Percentiles rank a stretch among this genome's conserved stretches.
These are phyloP conservation scores for Aleiodes sp. DNA, from an alignment of 1,140 invertebrate genomes.

Conservation along the genomic window DNA sequence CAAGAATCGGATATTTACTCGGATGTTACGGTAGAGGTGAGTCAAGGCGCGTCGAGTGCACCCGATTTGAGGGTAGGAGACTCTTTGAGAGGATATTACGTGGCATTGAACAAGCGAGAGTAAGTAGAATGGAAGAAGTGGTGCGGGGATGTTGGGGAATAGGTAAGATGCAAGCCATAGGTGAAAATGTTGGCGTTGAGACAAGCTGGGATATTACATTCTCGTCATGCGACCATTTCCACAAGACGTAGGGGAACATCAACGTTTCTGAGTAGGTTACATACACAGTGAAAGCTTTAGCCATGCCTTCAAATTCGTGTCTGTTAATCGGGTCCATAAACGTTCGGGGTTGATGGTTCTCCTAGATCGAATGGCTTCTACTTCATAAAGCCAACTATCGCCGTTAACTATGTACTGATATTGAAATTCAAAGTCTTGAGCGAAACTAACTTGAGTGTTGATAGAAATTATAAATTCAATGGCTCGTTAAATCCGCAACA, in stretches of 20 bases:
- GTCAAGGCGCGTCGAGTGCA: background rate
- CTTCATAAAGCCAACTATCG: background rate
- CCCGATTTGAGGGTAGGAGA: background rate
- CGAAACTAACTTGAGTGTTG: background rate
- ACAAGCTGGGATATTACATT: slow-evolving; percentile 6
- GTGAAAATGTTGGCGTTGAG: background rate
- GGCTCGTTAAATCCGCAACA: background rate
- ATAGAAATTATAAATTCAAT: background rate
- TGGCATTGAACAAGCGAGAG: background rate
- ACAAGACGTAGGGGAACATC: background rate
- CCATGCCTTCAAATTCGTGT: background rate
- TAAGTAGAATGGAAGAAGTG: background rate
- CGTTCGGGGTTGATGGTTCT: slow-evolving; percentile 6
- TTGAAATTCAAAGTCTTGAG: slow-evolving; percentile 11
- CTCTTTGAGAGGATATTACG: slow-evolving; percentile 11
- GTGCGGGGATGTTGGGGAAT: background rate
- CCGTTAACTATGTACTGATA: background rate
- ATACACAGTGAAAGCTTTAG: background rate
- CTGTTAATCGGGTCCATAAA: slow-evolving; percentile 4
- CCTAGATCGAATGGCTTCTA: background rate
- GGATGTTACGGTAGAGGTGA: background rate
- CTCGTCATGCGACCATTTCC: background rate
- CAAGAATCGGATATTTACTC: slow-evolving; percentile 12
- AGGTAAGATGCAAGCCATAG: slow-evolving; percentile 5
- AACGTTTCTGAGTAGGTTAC: background rate